These are phyloP conservation scores for Drosophila acutilabella DNA, from an alignment of 2,888 invertebrate genomes.

Conservation along the genomic window DNA sequence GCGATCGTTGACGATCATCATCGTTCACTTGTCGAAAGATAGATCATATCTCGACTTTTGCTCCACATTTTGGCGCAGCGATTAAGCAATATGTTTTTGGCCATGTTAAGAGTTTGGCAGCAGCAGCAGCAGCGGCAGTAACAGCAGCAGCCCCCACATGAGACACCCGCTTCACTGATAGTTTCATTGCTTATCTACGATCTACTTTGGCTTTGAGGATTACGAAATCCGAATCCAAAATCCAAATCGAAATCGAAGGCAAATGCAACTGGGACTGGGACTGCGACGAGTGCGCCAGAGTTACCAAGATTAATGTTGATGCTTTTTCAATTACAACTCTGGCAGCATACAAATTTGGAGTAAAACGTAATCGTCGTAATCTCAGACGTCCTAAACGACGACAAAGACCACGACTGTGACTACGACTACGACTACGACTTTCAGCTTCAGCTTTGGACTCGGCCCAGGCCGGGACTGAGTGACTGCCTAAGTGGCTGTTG, in stretches of 20 bases:
- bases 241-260: constrained; percentile 67
- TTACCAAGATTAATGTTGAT: constrained; percentile 84
- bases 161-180: constrained; percentile 50
- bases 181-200: constrained; percentile 40
- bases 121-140: constrained; percentile 19
- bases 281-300: constrained; percentile 60
- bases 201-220: constrained; percentile 43
- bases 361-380: constrained; percentile 82
- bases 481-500: constrained; percentile 78
- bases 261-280: constrained; percentile 23
- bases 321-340: constrained; percentile 84
- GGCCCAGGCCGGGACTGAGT: constrained; percentile 57
- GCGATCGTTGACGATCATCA: constrained; percentile 65
- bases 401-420: constrained; percentile 64
- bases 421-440: constrained; percentile 39
- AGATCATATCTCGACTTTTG: constrained; percentile 58
- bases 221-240: constrained; percentile 61
- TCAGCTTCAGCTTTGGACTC: constrained; percentile 25
- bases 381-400: constrained; percentile 80
- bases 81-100: constrained; percentile 75
- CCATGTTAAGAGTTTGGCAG: constrained; percentile 48
- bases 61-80: constrained; percentile 64
- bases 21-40: constrained; percentile 69
- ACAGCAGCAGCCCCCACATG: constrained; percentile 51
- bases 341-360: constrained; percentile 82